Percentiles rank a stretch among this genome's conserved stretches.
phyloP scores from a whole-genome alignment of 2,113 vertebrate genomes.

The Cynoglossus semilaevis region DNA sequence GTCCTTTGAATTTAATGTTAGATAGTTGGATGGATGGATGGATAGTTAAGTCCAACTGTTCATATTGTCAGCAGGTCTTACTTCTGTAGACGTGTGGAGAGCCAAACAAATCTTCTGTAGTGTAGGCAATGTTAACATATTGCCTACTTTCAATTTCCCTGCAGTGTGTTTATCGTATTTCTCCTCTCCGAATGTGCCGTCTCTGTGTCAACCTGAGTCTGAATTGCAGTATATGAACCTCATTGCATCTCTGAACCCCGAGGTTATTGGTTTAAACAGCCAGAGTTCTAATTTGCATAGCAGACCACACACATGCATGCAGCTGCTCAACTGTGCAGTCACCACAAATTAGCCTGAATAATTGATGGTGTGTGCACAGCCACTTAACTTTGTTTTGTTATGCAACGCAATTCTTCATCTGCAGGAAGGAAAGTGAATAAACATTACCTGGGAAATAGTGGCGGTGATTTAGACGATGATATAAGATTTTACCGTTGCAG shows the following conservation, averaged over 20 bases:
- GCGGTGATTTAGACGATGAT: too few species aligned
- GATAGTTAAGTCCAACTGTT: too few species aligned
- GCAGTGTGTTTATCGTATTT: not conserved
- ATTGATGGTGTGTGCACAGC: not conserved
- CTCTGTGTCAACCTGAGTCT: not conserved
- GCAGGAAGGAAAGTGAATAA: conserved; percentile 2
- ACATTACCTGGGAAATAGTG: too few species aligned
- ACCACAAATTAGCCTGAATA: not conserved
- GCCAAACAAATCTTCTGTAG: too few species aligned
- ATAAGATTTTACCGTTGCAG: too few species aligned
- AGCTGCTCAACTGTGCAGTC: not conserved
- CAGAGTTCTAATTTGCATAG: not conserved
- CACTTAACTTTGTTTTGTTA: not conserved
- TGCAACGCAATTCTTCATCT: conserved; percentile 2
- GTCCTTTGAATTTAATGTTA: too few species aligned
- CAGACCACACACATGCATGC: not conserved
- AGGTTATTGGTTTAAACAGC: conserved; percentile 1
- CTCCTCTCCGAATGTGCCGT: not conserved
- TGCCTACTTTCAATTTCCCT: not conserved
- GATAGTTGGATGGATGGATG: too few species aligned
- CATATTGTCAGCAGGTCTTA: too few species aligned
- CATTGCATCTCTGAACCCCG: not conserved
- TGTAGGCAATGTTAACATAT: not conserved
- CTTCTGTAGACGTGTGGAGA: too few species aligned
- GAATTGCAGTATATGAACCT: not conserved